These are phyloP conservation scores for Cottus gobio DNA, from an alignment of 2,113 vertebrate species.

Conservation along the genomic window DNA sequence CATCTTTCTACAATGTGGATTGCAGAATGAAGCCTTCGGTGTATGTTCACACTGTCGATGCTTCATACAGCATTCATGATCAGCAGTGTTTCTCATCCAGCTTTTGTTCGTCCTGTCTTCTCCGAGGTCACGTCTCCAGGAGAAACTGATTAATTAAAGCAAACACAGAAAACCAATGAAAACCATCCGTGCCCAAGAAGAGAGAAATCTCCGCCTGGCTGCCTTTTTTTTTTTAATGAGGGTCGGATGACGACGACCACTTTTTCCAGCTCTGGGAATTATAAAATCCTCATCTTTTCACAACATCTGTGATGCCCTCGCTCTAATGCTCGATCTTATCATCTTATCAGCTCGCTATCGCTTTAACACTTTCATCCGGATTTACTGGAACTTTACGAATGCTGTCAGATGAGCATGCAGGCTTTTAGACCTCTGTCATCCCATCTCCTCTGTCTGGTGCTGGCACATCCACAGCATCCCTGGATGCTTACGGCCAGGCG, in stretches of 20 bases:
- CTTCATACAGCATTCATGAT: conserved; percentile 65
- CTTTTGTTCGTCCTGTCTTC: conserved; percentile 55
- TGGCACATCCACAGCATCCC: conserved; percentile 35
- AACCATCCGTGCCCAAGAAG: background rate
- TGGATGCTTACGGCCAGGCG: background rate
- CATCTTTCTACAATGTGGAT: conserved; percentile 5
- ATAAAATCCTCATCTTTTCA: conserved; percentile 41
- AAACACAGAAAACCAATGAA: conserved; percentile 36
- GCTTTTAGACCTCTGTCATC: conserved; percentile 45
- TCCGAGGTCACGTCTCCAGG: conserved; percentile 30
- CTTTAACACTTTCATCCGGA: conserved; percentile 61
- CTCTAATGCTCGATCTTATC: conserved; percentile 48
- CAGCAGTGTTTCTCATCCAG: conserved; percentile 46
- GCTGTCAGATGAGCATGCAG: conserved; percentile 42
- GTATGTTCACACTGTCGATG: conserved; percentile 23
- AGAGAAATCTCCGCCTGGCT: conserved; percentile 13
- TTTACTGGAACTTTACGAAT: conserved; percentile 53
- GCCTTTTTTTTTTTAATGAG: too few species aligned
- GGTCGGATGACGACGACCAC: conserved; percentile 2
- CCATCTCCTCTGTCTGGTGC: conserved; percentile 19
- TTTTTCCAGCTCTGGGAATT: conserved; percentile 43
- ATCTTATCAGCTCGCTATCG: conserved; percentile 43
- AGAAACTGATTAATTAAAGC: conserved; percentile 45
- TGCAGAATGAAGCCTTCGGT: conserved; percentile 23
- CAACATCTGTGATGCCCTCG: conserved; percentile 57